Evolutionary conservation across 2,797 vertebrate genomes (phyloP), one percentile per base, ranked within the genome.

Genomic region (Naso thynnoides): DNA sequence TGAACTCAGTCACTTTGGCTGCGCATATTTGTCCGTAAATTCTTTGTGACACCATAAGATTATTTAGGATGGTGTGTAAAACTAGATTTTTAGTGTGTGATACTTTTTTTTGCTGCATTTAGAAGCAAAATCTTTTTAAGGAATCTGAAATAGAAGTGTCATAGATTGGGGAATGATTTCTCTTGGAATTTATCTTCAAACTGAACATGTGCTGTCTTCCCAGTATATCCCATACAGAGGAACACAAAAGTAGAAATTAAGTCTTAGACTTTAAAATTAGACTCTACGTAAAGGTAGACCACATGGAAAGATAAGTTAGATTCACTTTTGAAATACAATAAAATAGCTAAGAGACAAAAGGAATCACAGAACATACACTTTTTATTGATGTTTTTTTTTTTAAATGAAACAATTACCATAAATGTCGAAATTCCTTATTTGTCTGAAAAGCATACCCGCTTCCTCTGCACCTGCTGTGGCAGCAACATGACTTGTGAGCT

Each of bases 401-500:
- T 42, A 57, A 44, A 36, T 31, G 0, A 26, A 63, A 31, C 16
- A 16, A 21, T 11, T 19, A 21, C 50, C n/a, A 44, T 3, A 29
- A 44, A 42, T 9, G 1, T 8, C 24, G 5, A 14, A 8, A 50
- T 45, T 65, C 39, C 23, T 57, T 44, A 70, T 53, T 50, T 53
- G n/a, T 31, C 8, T 0, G 23, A 23, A 45, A 6, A 29, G 26
- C 16, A 16, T 3, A 3, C n/a, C n/a, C 6, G 24, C 19, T 16
- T 71, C 42, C 29, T 53, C 23, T 42, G 38, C 53, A 59, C 36
- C 45, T 39, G 44, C 52, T 47, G 4, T 36, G 33, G 65, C 71
- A 73, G 59, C 36, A 70, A n/a, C 58, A 23, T 6, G 27, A 78
- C 48, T 61, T 45, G 45, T 39, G 11, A 66, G 65, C 64, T 55